Base-by-base conservation (phyloP, 2,797 vertebrate species). In the Cottoperca gobio region DNA sequence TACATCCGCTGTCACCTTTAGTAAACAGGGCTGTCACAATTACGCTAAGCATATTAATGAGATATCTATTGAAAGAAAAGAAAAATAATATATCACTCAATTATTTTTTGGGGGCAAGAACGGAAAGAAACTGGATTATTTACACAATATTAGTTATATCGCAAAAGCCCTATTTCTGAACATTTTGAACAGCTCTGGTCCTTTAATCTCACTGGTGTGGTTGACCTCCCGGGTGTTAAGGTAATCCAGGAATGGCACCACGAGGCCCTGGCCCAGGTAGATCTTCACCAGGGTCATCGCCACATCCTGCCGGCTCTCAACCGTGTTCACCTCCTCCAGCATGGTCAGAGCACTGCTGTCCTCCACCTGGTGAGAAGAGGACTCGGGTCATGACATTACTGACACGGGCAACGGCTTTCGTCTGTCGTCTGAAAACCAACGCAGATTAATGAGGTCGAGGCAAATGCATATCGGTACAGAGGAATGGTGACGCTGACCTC, bases 221-320 rank as follows among this genome's bases (percentile, higher is more conserved):
- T 96, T 95, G 90, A 97, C 94, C 90, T 98, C 96, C 0, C 89
- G 90, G 73, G 93, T 92, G 83, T 95, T 97, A 12, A 98, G 95
- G 76, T 96, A 96, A 91, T 97, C 97, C 86, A 99, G 93, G 62
- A 98, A 95, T 0, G 96, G 95, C 72, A 96, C 94, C 0, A 96
- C 94, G 83, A 97, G 92, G 5, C 96, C 97, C 81, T 96, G 96
- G 26, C 95, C 96, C 40, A 96, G 91, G 83, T 97, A 99, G 75
- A 97, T 96, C 93, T 97, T 97, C 91, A 98, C 96, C 86, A 99
- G 85, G 23, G 96, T 97, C 92, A 96, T 96, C 46, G 97, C 96
- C 8, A 97, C 95, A 0, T 98, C 96, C 89, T 97, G 96, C 1
- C 94, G 93, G 86, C 96, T 97, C 87, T 99, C 97, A 1, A 96